Evolutionary conservation across 30 jellyfish, hydroid and myxozoan genomes (phyloP), one percentile per base, ranked within the genome.

Genomic region (Aurelia coerulea): DNA sequence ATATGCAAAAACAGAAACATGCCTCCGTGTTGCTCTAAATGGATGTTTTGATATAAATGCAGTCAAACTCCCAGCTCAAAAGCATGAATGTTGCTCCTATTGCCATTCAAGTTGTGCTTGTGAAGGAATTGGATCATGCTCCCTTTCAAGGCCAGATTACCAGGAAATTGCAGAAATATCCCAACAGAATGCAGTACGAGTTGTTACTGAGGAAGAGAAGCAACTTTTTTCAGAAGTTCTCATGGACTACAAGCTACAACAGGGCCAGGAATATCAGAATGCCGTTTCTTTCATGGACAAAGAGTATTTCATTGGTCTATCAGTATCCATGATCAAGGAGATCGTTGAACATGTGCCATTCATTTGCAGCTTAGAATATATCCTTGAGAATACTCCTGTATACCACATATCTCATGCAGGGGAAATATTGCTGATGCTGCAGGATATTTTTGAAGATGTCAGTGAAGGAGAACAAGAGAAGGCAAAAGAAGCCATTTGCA

Each of bases 171-270:
- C 69, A 23, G 66, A 74, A 2, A 68, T 65, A 5, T 10, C 69
- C n/a, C 65, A 15, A 37, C 63, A 42, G n/a, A 31, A 17, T 10
- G 76, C 34, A 53, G 75, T 76, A 33, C 33, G 86, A 59, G 34
- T 37, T 18, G 86, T 42, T 52, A 23, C 86, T 19, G 53, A 76
- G 76, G 74, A 59, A 76, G 86, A 76, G 41, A 76, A 54, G 46
- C 49, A 74, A 13, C 73, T 74, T 15, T 74, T 74, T 35, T 16
- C 52, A 12, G 46, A 19, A 8, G 85, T 74, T 49, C 54, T 74
- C 18, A 16, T 46, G 13, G 85, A 74, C 37, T 74, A 42, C 52
- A 54, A 49, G 56, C 3, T 58, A 29, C 42, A 10, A 7, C 31
- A 16, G 18, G 72, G 51, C 23, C 8, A 19, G 52, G 72, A 46